These are phyloP conservation scores for Eupithecia tripunctaria DNA, from an alignment of 2,888 invertebrate genomes.

Conservation along the genomic window DNA sequence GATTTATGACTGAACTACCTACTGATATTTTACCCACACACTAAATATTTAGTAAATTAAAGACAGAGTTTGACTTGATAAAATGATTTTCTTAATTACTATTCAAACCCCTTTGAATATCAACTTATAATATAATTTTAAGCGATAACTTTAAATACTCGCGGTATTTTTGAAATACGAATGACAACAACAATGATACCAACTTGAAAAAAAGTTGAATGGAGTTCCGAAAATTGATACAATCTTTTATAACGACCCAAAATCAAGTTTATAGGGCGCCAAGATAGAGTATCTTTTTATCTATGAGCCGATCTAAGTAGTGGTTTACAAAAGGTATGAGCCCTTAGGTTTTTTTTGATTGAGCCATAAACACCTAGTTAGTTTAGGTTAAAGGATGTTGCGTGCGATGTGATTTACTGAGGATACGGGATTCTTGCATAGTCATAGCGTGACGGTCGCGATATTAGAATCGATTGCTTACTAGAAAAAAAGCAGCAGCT, in stretches of 20 bases:
- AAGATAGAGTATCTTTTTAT: conserved; percentile 11
- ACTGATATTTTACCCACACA: too few relatives aligned
- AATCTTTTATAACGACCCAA: background rate
- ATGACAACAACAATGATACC: background rate
- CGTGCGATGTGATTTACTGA: conserved; percentile 36
- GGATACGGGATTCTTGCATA: background rate
- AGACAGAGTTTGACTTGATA: too few relatives aligned
- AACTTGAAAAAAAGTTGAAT: conserved; percentile 4
- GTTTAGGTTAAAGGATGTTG: conserved; percentile 27
- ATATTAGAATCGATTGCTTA: too few relatives aligned
- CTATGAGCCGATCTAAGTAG: conserved; percentile 30
- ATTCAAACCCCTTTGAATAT: too few relatives aligned
- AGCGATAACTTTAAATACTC: background rate
- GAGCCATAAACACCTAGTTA: conserved; percentile 60
- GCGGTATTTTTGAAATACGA: background rate
- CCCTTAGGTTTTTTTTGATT: conserved; percentile 23
- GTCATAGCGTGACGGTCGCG: too few relatives aligned
- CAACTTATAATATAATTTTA: background rate
- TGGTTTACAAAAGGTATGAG: conserved; percentile 8
- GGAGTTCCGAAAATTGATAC: background rate
- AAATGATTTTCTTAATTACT: too few relatives aligned
- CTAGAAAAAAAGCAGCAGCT: too few relatives aligned
- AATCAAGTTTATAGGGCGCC: conserved; percentile 9
- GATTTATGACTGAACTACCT: too few relatives aligned
- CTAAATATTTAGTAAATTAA: too few relatives aligned